Percentiles rank a stretch among this genome's conserved stretches.
Evolutionary conservation across 1,140 invertebrate species (phyloP).

Genomic region (Heliconius himera): DNA sequence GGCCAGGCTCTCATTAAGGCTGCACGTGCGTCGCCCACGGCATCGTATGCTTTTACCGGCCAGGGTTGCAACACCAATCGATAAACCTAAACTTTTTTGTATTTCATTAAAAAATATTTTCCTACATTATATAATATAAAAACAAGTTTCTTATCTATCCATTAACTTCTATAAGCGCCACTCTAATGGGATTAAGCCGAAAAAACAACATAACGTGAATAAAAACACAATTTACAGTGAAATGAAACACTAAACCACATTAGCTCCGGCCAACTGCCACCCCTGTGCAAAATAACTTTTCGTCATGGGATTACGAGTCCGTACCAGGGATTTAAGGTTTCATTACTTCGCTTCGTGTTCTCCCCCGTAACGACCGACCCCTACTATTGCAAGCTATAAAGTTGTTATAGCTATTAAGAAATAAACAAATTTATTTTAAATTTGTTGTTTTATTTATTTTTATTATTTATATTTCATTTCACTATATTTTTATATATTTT

Average conservation of each 20-base stretch:
- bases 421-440: too few species aligned
- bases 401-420: neutral
- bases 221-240: conserved; percentile 71
- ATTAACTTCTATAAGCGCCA: conserved; percentile 28
- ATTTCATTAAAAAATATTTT: conserved; percentile 2
- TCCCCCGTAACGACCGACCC: conserved; percentile 46
- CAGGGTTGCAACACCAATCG: conserved; percentile 42
- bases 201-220: conserved; percentile 48
- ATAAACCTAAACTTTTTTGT: conserved; percentile 18
- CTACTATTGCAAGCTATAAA: conserved; percentile 43
- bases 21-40: conserved; percentile 73
- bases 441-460: neutral
- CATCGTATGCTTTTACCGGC: conserved; percentile 36
- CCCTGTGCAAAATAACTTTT: conserved; percentile 67
- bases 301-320: conserved; percentile 78
- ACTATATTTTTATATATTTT: too few species aligned
- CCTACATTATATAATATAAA: neutral
- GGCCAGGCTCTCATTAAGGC: conserved; percentile 61
- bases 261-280: conserved; percentile 76
- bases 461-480: neutral
- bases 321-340: conserved; percentile 81
- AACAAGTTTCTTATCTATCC: conserved; percentile 25
- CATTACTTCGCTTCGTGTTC: conserved; percentile 65
- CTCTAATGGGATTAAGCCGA: conserved; percentile 33
- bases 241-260: conserved; percentile 78